phyloP scores from a whole-genome alignment of 1,140 invertebrate genomes.

The Sinella curviseta region DNA sequence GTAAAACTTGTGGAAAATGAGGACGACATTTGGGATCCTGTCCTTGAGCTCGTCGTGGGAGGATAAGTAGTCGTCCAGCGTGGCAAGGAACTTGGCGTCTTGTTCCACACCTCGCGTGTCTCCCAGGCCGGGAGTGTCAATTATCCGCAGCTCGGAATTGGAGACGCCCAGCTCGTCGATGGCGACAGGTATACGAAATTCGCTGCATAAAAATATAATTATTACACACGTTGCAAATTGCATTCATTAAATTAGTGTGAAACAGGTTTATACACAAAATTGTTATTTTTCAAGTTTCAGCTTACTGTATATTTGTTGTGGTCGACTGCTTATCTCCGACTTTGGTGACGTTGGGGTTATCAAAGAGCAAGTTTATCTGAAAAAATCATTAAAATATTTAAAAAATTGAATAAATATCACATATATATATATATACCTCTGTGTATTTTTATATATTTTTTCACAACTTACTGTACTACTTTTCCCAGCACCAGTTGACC shows the following conservation, averaged over 20 bases:
- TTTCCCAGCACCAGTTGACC: constrained; percentile 37
- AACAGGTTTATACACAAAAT: background rate
- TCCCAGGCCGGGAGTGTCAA: background rate
- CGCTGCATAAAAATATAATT: background rate
- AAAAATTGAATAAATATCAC: background rate
- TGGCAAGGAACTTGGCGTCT: constrained; percentile 32
- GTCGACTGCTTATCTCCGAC: constrained; percentile 17
- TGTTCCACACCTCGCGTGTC: constrained; percentile 36
- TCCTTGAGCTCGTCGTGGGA: constrained; percentile 30
- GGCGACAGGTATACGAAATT: constrained; percentile 29
- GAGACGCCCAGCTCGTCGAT: background rate
- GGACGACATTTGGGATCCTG: constrained; percentile 31
- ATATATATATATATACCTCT: background rate
- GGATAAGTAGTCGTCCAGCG: constrained; percentile 25
- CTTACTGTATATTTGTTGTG: constrained; percentile 33
- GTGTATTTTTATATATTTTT: background rate
- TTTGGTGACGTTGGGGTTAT: constrained; percentile 20
- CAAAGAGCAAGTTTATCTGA: constrained; percentile 37
- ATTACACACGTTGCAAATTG: background rate
- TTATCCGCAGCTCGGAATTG: background rate
- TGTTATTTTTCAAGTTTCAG: no score
- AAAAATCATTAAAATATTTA: background rate
- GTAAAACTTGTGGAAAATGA: constrained; percentile 32
- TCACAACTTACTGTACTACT: constrained; percentile 23
- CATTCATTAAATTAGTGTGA: background rate